Percentiles rank a stretch among this genome's conserved stretches.
Conservation (phyloP, 2,113 vertebrate genomes). For the Melanocharis versteri region DNA sequence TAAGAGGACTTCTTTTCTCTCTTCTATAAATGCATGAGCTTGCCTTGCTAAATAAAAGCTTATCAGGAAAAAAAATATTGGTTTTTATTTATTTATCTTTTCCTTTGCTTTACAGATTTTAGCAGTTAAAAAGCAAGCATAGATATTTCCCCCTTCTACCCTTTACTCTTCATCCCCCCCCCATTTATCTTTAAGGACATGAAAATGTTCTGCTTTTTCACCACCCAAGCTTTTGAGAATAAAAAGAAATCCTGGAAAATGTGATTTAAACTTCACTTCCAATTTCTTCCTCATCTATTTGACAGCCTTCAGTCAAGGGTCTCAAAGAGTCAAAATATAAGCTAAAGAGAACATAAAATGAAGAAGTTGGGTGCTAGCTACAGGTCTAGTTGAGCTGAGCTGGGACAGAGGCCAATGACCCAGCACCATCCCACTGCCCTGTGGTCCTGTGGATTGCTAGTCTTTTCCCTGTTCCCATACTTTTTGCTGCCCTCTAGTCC, state of each 20-base stretch:
- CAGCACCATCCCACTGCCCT: not conserved
- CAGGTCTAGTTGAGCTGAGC: not conserved
- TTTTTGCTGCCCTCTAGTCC: not conserved
- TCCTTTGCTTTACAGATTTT: not conserved
- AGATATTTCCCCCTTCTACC: not conserved
- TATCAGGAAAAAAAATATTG: not conserved
- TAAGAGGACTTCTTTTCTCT: not conserved
- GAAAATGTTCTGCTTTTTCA: not conserved
- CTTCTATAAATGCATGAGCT: not conserved
- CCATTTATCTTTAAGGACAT: not conserved
- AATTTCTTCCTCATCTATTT: not conserved
- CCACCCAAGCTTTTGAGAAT: not conserved
- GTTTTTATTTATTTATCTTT: not conserved
- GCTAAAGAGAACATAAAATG: not conserved
- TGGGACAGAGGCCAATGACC: not conserved
- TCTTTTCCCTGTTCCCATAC: not conserved
- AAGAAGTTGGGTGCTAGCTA: not conserved
- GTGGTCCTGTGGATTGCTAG: not conserved
- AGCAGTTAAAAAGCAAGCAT: not conserved
- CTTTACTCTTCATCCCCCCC: not conserved
- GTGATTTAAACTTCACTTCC: not conserved
- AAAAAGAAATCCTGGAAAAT: not conserved
- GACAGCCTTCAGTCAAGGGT: not conserved
- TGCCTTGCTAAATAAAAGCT: not conserved
- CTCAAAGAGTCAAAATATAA: not conserved